Evolutionary conservation across 2,888 invertebrate species (phyloP), one percentile per base, ranked within the genome.

Genomic region (Agrilus mali): DNA sequence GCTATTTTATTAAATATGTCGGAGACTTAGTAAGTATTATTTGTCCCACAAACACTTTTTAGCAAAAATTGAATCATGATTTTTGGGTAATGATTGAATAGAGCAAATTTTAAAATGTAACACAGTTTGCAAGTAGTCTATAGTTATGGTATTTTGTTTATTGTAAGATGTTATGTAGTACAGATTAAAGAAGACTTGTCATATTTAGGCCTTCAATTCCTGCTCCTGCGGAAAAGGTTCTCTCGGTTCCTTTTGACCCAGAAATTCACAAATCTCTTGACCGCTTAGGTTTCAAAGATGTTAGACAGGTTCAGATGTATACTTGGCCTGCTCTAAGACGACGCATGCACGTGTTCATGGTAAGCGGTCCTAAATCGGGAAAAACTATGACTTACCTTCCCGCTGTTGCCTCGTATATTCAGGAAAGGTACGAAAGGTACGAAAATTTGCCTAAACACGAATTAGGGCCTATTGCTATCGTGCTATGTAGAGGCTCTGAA

Each of bases 311-410:
- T 27, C 86, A 88, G 56, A 72, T 75, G 0, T 78, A 80, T 41
- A 70, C 77, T 0, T 87, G 86, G 86, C 75, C 78, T 1, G 75
- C 78, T 2, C 70, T 86, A 36, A 64, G 78, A 35, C 70, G 80
- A 33, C 78, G 79, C 0, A 71, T 77, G 38, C 78, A 82, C 48
- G 65, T 81, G 1, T 73, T 82, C 40, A 71, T 82, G 46, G 68
- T 87, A 2, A 73, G 78, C 46, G 69, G 75, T 1, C 57, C 66
- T 1, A 63, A 64, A 12, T 72, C 77, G 41, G 85, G 85, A 0
- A 85, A 86, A 66, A 83, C 86, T 0, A 63, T 80, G 55, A 78
- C 80, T 0, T 86, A 82, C 57, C 58, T 82, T 20, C 76, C 83
- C 12, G 76, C 83, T 0, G 62, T 88, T 4, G 71, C 80, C 40